phyloP scores from a whole-genome alignment of 2,888 invertebrate species.

The Brenthis hecate region DNA sequence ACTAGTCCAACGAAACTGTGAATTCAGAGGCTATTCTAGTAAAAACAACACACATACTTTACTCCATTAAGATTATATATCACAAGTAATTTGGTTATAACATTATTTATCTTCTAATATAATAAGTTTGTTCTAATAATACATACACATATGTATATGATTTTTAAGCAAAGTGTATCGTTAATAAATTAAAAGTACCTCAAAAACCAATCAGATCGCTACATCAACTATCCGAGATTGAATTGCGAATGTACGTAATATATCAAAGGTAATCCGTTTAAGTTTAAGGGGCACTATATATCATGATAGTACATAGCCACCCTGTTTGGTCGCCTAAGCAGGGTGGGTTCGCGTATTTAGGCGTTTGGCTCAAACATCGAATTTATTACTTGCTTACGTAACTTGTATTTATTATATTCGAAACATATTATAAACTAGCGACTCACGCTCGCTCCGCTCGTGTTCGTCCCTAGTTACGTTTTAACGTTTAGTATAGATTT shows the following conservation, averaged over 20 bases:
- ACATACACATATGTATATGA: not conserved
- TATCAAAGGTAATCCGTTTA: slow-evolving; percentile 82
- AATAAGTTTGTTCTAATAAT: not conserved
- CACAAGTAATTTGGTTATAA: no score
- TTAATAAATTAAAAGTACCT: slow-evolving; percentile 58
- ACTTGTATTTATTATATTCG: not conserved
- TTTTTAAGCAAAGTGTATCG: slow-evolving; percentile 21
- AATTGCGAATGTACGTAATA: slow-evolving; percentile 78
- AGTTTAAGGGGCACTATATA: slow-evolving; percentile 80
- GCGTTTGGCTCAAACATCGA: slow-evolving; percentile 47
- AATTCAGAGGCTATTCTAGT: no score
- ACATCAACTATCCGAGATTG: slow-evolving; percentile 77
- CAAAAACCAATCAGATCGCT: slow-evolving; percentile 69
- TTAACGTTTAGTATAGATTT: no score
- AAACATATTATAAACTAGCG: no score
- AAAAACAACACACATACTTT: no score
- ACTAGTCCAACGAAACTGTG: no score
- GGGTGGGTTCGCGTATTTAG: slow-evolving; percentile 74
- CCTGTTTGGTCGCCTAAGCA: slow-evolving; percentile 78
- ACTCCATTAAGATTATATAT: no score
- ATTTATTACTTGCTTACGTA: slow-evolving; percentile 32
- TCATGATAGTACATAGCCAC: slow-evolving; percentile 71
- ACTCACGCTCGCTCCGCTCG: no score
- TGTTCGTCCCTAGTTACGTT: no score
- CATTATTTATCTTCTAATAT: no score